These are phyloP conservation scores for Spea bombifrons DNA, from an alignment of 2,113 vertebrate genomes.

Conservation along the genomic window DNA sequence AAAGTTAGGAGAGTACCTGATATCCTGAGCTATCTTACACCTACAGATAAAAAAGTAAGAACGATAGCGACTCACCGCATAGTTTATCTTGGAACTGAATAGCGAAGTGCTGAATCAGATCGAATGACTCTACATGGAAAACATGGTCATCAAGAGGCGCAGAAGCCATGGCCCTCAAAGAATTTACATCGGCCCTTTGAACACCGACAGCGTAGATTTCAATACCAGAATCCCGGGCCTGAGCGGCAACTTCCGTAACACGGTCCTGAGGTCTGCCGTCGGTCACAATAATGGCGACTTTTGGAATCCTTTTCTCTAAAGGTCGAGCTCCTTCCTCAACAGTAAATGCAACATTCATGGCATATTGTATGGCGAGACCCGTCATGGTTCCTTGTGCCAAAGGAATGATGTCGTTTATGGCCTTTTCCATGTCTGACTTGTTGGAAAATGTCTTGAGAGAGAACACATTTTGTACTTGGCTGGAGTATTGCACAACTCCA, in stretches of 20 bases:
- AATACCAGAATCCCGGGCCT: slow-evolving; percentile 82
- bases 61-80: slow-evolving; percentile 72
- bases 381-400: slow-evolving; percentile 97
- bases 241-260: slow-evolving; percentile 83
- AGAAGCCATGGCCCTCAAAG: slow-evolving; percentile 89
- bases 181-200: slow-evolving; percentile 88
- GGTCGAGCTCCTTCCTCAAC: slow-evolving; percentile 77
- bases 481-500: slow-evolving; percentile 94
- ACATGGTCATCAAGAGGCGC: slow-evolving; percentile 88
- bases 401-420: slow-evolving; percentile 83
- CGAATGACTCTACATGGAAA: slow-evolving; percentile 92
- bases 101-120: slow-evolving; percentile 91
- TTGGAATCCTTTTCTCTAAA: slow-evolving; percentile 70
- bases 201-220: slow-evolving; percentile 94
- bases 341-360: slow-evolving; percentile 87
- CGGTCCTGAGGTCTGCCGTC: slow-evolving; percentile 94
- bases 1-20: too few species aligned
- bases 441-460: slow-evolving; percentile 79
- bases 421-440: slow-evolving; percentile 76
- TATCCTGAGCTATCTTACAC: too few species aligned
- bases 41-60: background rate
- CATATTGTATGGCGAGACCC: slow-evolving; percentile 87
- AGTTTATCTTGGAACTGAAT: slow-evolving; percentile 91
- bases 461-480: slow-evolving; percentile 93
- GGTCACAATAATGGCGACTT: slow-evolving; percentile 85